A percentile compares a stretch with the other conserved stretches of the same genome.
Evolutionary conservation across 2,113 vertebrate genomes (phyloP).

Genomic region (Protomyctophum bolini): DNA sequence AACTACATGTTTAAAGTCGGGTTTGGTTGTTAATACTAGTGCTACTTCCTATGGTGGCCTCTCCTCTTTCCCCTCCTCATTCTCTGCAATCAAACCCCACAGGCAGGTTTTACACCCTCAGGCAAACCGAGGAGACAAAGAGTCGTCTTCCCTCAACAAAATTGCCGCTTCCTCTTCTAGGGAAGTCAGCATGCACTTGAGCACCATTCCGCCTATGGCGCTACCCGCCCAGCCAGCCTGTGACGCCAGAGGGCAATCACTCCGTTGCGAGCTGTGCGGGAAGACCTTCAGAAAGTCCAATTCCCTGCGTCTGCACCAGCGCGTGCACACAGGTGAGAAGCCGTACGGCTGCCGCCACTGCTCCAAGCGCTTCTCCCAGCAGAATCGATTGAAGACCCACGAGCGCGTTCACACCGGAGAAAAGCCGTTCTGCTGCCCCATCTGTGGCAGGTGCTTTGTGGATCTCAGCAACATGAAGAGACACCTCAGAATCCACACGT

Average conservation of each 20-base stretch:
- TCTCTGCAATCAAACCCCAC: neutral
- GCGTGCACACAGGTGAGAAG: conserved; percentile 48
- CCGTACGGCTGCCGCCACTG: conserved; percentile 62
- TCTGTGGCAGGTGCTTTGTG: conserved; percentile 57
- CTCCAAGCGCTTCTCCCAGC: conserved; percentile 60
- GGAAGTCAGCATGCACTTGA: no score
- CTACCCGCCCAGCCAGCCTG: no score
- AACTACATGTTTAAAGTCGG: neutral
- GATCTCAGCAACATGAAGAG: conserved; percentile 63
- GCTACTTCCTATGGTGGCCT: conserved; percentile 1
- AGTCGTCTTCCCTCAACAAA: no score
- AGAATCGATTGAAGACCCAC: conserved; percentile 62
- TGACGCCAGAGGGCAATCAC: neutral
- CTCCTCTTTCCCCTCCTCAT: conserved; percentile 1
- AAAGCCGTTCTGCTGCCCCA: conserved; percentile 58
- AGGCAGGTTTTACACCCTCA: neutral
- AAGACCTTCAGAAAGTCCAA: conserved; percentile 15
- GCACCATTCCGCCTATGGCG: no score
- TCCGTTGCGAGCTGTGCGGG: conserved; percentile 12
- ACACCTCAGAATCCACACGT: no score
- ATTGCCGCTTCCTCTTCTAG: no score
- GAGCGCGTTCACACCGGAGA: conserved; percentile 22
- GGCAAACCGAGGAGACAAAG: neutral
- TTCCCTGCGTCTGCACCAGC: conserved; percentile 6
- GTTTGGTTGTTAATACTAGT: conserved; percentile 2